Conservation (phyloP, 2,888 invertebrate genomes). For the Maniola hyperantus region DNA sequence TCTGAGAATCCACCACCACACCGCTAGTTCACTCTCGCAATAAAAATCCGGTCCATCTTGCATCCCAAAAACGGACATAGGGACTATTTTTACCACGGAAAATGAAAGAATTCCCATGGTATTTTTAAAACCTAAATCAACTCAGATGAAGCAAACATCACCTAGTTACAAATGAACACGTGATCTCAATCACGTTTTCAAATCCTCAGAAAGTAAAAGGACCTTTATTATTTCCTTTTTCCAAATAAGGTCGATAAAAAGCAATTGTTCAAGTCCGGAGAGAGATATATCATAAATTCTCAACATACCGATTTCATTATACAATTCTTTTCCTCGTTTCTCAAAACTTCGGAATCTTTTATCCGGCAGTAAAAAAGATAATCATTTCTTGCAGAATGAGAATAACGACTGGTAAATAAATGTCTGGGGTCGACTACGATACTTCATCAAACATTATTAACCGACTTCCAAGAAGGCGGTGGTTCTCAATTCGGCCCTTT, state of each 20-base stretch:
- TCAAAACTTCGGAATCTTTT: conserved; percentile 11
- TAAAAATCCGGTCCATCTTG: too few relatives aligned
- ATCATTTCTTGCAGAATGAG: conserved; percentile 12
- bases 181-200: neutral
- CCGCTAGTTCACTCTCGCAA: too few relatives aligned
- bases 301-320: neutral
- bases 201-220: neutral
- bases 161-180: neutral
- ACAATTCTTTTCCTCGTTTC: neutral
- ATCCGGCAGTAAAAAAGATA: conserved; percentile 23
- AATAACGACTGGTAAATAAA: neutral
- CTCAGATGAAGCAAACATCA: neutral
- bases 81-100: too few relatives aligned
- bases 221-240: conserved; percentile 1
- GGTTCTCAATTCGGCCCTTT: too few relatives aligned
- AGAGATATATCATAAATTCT: neutral
- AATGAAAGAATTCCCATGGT: too few relatives aligned
- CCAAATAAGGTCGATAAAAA: conserved; percentile 1
- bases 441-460: conserved; percentile 2
- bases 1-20: too few relatives aligned
- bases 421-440: neutral
- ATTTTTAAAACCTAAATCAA: neutral
- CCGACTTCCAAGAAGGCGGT: too few relatives aligned
- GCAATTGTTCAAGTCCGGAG: conserved; percentile 8
- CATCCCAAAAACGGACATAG: too few relatives aligned